These are phyloP conservation scores for Porites divaricata DNA, from an alignment of 92 coral and sea anemone species.

Conservation along the genomic window DNA sequence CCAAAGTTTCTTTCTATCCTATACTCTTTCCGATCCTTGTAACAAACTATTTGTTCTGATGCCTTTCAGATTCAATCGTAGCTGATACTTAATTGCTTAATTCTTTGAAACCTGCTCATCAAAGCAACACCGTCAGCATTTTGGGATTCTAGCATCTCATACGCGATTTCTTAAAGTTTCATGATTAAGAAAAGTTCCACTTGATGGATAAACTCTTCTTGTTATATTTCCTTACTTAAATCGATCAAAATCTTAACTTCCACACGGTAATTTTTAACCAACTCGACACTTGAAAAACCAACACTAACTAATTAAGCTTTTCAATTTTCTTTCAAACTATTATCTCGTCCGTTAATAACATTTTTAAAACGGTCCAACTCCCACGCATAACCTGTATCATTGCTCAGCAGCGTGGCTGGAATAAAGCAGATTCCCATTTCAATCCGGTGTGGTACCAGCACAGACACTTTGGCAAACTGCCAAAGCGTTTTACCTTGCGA, in stretches of 20 bases:
- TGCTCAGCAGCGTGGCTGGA: neutral
- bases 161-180: neutral
- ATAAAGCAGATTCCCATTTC: neutral
- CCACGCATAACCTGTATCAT: neutral
- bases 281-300: too few relatives aligned
- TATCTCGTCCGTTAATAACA: neutral
- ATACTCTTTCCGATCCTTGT: too few relatives aligned
- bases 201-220: too few relatives aligned
- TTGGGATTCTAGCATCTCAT: neutral
- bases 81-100: neutral
- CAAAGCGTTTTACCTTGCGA: too few relatives aligned
- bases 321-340: neutral
- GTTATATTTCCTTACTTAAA: too few relatives aligned
- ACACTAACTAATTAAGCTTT: too few relatives aligned
- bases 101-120: neutral
- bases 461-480: neutral
- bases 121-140: slow-evolving; percentile 15
- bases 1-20: too few relatives aligned
- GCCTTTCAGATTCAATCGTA: too few relatives aligned
- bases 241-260: too few relatives aligned
- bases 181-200: too few relatives aligned
- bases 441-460: neutral
- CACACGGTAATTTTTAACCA: too few relatives aligned
- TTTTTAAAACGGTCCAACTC: neutral
- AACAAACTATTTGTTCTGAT: too few relatives aligned